Evolutionary conservation across 2,113 vertebrate genomes (phyloP).

Genomic region (Zootoca vivipara): DNA sequence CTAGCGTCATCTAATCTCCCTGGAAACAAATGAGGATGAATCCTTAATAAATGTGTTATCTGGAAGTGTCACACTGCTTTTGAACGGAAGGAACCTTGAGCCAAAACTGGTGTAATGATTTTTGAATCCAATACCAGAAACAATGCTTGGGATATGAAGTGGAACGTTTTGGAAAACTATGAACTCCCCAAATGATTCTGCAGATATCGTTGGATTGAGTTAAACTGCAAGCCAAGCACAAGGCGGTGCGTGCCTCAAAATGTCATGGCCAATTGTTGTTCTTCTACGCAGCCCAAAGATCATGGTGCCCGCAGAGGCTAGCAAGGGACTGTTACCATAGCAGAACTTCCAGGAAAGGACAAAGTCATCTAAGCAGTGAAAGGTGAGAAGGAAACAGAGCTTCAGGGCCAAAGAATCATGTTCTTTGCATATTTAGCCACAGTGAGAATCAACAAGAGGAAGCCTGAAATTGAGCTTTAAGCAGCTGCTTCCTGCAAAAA

Average conservation of each 20-base stretch:
- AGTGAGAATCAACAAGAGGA: conserved; percentile 72
- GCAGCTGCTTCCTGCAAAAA: conserved; percentile 70
- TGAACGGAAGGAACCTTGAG: too few relatives aligned
- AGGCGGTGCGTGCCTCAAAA: neutral
- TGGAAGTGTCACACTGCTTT: too few relatives aligned
- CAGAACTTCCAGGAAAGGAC: conserved; percentile 58
- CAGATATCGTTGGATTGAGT: neutral
- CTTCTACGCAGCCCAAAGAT: neutral
- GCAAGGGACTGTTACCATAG: conserved; percentile 39
- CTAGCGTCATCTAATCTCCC: too few relatives aligned
- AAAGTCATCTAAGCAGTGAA: conserved; percentile 62
- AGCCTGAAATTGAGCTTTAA: conserved; percentile 70
- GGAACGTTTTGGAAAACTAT: neutral
- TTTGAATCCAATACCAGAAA: neutral
- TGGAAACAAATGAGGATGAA: too few relatives aligned
- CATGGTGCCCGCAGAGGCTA: too few relatives aligned
- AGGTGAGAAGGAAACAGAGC: conserved; percentile 66
- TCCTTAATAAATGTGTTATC: too few relatives aligned
- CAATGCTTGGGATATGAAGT: neutral
- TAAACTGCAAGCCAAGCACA: neutral
- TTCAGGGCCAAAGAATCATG: conserved; percentile 63
- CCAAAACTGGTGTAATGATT: too few relatives aligned
- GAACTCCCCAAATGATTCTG: neutral
- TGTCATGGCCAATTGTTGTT: neutral
- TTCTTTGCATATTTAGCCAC: conserved; percentile 70